Base-by-base conservation (phyloP, 1,140 invertebrate species). In the Glomeris maerens region DNA sequence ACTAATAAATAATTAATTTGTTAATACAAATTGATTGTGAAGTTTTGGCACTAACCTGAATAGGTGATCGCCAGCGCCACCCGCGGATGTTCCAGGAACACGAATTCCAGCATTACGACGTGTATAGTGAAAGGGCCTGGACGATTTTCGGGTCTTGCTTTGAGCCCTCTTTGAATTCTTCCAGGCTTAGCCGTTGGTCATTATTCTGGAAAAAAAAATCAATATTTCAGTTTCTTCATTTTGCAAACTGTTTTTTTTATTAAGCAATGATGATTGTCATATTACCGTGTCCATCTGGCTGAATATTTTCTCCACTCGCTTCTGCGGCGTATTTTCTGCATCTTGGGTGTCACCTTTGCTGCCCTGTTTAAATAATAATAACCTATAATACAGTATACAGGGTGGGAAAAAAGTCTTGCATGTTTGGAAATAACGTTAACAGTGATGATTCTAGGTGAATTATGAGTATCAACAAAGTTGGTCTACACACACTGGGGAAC, bases 121-220 rank as follows among this genome's bases (percentile, higher is more conserved):
- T 65, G 52, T 72, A 73, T 26, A 78, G 63, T 20, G 73, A 73
- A 42, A 78, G 58, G 10, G 76, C 94, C 70, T 97, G 92, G 17
- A 98, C 92, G 65, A 98, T 98, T 69, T 92, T 80, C 3, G 94
- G 93, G 71, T 98, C 94, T 39, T 90, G 90, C 71, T 97, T 97
- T 66, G 91, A 95, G 54, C 93, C 93, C 72, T 98, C 94, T 61
- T 92, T 81, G 71, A 98, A 98, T 70, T 98, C 94, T 62, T 98
- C 93, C 55, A 96, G 76, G 14, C 92, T 97, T 54, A 98, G 76
- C 65, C 85, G 81, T 65, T 95, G 92, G 71, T 98, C 94, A 69
- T 94, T 86, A 66, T 98, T 98, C 72, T 96, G 57, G 28, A 61
- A 62, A 29, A 45, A 47, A 56, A 21, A 41, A 17, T 39, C 25